Conservation (phyloP, 2,888 invertebrate species). For the Yponomeuta plumbellus region DNA sequence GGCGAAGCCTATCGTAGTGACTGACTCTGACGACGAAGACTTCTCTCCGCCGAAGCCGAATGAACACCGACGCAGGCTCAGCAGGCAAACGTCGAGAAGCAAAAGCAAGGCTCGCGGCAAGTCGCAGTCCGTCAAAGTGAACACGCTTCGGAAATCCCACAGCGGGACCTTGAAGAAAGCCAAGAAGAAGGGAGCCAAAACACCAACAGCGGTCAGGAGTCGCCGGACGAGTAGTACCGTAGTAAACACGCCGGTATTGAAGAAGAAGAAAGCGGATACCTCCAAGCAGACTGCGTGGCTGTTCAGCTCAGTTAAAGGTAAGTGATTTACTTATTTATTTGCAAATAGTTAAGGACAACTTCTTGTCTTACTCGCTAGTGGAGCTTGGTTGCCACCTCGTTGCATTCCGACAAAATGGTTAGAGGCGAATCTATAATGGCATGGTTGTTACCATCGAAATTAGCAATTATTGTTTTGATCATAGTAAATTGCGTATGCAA, state of each 20-base stretch:
- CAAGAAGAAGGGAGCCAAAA: slow-evolving; percentile 60
- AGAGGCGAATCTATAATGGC: no score
- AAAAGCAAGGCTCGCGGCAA: slow-evolving; percentile 68
- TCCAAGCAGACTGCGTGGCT: slow-evolving; percentile 63
- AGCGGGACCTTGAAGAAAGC: slow-evolving; percentile 66
- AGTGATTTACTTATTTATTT: neutral
- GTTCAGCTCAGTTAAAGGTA: slow-evolving; percentile 38
- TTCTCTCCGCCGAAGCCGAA: slow-evolving; percentile 52
- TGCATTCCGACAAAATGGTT: no score
- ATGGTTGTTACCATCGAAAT: no score
- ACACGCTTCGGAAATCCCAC: slow-evolving; percentile 63
- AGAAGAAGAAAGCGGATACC: slow-evolving; percentile 54
- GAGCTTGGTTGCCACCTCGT: no score
- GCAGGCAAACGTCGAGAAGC: slow-evolving; percentile 65
- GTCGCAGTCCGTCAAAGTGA: slow-evolving; percentile 64
- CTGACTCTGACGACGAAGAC: slow-evolving; percentile 52
- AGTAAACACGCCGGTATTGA: slow-evolving; percentile 52
- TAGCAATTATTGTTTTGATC: no score
- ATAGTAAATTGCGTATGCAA: no score
- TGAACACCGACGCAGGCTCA: slow-evolving; percentile 61
- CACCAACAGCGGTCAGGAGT: slow-evolving; percentile 50
- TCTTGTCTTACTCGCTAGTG: neutral
- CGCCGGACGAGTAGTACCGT: slow-evolving; percentile 65
- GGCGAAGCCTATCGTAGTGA: slow-evolving; percentile 45
- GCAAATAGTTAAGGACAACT: neutral